A percentile compares a stretch with the other conserved stretches of the same genome.
These are phyloP conservation scores for Lucilia sericata DNA, from an alignment of 1,140 invertebrate genomes.

Conservation along the genomic window DNA sequence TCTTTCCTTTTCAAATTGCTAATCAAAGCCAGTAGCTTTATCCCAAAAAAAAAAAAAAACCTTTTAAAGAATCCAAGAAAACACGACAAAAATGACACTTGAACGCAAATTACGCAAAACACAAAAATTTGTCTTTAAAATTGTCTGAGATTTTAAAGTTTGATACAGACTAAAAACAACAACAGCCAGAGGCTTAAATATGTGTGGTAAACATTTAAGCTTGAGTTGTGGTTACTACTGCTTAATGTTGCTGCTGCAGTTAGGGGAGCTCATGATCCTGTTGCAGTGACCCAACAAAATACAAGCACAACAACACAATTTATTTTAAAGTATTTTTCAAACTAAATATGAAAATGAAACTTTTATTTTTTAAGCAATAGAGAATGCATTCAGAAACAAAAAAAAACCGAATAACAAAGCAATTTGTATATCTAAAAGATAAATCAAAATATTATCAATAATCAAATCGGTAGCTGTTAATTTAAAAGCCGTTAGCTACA, in stretches of 20 bases:
- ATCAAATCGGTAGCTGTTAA: constrained; percentile 26
- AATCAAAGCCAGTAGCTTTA: background rate
- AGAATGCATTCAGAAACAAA: background rate
- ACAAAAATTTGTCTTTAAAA: constrained; percentile 11
- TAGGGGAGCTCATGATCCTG: background rate
- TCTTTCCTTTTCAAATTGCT: no score
- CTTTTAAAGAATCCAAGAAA: background rate
- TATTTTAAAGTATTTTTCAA: background rate
- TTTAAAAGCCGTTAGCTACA: constrained; percentile 15
- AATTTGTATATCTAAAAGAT: constrained; percentile 15
- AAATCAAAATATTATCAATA: constrained; percentile 25
- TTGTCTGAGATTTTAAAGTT: background rate
- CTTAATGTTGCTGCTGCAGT: background rate
- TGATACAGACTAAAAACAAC: background rate
- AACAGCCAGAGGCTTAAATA: background rate
- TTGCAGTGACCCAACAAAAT: background rate
- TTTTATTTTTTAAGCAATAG: background rate
- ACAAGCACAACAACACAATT: background rate
- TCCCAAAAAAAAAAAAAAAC: no score
- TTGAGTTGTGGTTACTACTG: background rate
- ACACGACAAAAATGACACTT: background rate
- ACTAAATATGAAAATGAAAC: background rate
- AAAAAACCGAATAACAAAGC: background rate
- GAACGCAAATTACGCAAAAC: background rate
- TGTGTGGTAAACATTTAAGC: constrained; percentile 7